Conservation (phyloP, 2,888 invertebrate species). For the Gymnosoma rotundatum region DNA sequence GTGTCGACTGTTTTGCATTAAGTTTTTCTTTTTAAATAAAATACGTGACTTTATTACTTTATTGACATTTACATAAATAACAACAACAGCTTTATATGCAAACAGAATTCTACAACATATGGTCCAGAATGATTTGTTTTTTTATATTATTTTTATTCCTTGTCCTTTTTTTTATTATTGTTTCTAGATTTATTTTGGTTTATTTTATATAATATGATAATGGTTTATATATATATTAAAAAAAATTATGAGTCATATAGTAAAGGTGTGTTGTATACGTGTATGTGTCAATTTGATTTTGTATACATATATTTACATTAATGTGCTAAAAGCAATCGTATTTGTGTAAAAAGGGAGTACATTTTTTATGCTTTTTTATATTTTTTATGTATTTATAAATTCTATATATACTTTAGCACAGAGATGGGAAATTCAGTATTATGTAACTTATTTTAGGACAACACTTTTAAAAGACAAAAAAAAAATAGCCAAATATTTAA, state of each 20-base stretch:
- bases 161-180: constrained; percentile 10
- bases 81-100: constrained; percentile 37
- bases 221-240: constrained; percentile 45
- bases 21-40: constrained; percentile 66
- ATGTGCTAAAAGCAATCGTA: constrained; percentile 34
- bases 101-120: constrained; percentile 51
- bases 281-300: neutral
- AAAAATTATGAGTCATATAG: neutral
- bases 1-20: constrained; percentile 11
- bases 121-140: constrained; percentile 58
- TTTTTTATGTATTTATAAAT: constrained; percentile 28
- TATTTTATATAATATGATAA: constrained; percentile 58
- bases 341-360: neutral
- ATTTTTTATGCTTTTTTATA: constrained; percentile 19
- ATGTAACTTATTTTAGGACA: too few species aligned
- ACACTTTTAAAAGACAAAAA: too few species aligned
- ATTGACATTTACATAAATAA: constrained; percentile 67
- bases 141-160: constrained; percentile 41
- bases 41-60: constrained; percentile 71
- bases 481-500: too few species aligned
- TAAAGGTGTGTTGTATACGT: neutral
- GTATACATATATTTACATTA: neutral
- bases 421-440: too few species aligned
- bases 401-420: neutral
- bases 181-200: constrained; percentile 17